Evolutionary conservation across 2,113 vertebrate genomes (phyloP).

Genomic region (Trogon surrucura): DNA sequence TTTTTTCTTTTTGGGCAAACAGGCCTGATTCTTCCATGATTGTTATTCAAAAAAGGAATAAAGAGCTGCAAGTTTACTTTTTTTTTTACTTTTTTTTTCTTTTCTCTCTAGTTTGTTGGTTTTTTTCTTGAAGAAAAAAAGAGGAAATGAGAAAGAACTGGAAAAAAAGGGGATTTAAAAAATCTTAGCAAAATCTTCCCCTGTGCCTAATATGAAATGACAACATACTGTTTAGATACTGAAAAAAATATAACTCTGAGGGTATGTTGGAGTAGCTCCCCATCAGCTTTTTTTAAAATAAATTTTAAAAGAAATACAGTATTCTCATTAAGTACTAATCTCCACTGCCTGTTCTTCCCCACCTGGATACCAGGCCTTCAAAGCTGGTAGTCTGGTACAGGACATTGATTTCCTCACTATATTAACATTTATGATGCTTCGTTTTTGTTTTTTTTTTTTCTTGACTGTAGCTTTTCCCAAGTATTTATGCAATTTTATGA

Average conservation of each 20-base stretch:
- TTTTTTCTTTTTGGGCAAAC: neutral
- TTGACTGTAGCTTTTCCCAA: neutral
- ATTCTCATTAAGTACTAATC: neutral
- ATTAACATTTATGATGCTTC: slow-evolving; percentile 25
- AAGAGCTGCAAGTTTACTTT: neutral
- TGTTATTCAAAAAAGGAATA: neutral
- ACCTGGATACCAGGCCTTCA: neutral
- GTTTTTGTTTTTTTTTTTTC: neutral
- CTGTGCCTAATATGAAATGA: neutral
- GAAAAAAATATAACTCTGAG: neutral
- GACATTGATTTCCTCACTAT: slow-evolving; percentile 14
- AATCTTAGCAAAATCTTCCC: neutral
- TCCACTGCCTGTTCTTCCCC: slow-evolving; percentile 1
- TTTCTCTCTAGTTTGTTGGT: rapidly evolving
- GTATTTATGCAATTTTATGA: slow-evolving; percentile 9
- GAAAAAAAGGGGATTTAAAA: neutral
- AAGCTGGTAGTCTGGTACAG: neutral
- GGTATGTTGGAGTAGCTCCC: neutral
- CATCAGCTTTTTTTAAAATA: neutral
- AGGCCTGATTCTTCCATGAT: neutral
- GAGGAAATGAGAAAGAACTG: neutral
- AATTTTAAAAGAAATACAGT: slow-evolving; percentile 28
- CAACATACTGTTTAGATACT: neutral
- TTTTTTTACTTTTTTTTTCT: neutral
- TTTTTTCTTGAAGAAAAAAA: neutral